These are phyloP conservation scores for Drosophila athabasca DNA, from an alignment of 1,140 invertebrate genomes.

Conservation along the genomic window DNA sequence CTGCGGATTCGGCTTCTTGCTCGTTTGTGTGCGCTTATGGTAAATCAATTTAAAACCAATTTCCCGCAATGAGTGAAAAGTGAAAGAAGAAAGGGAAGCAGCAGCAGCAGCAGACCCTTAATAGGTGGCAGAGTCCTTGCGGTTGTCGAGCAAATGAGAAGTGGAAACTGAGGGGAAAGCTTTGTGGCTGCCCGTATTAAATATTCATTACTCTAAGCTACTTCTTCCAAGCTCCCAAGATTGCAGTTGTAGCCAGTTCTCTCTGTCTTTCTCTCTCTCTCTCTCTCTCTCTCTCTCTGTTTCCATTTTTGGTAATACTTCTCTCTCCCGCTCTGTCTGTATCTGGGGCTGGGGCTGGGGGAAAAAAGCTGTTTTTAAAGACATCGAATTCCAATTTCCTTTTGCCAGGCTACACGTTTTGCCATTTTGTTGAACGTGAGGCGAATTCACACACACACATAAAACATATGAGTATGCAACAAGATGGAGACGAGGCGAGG, in stretches of 20 bases:
- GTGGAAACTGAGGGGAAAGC: conserved; percentile 30
- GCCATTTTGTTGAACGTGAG: conserved; percentile 71
- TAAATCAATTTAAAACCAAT: conserved; percentile 83
- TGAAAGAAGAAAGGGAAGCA: conserved; percentile 16
- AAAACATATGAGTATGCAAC: conserved; percentile 52
- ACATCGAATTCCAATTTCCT: conserved; percentile 76
- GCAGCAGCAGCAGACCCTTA: background rate
- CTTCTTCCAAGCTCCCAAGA: conserved; percentile 41
- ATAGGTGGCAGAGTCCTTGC: conserved; percentile 35
- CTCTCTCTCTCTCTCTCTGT: background rate
- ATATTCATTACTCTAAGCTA: conserved; percentile 79
- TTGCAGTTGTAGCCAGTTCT: conserved; percentile 34
- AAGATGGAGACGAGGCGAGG: conserved; percentile 5
- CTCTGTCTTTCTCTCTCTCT: conserved; percentile 10
- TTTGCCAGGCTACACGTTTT: conserved; percentile 66
- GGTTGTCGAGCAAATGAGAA: conserved; percentile 66
- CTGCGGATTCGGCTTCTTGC: conserved; percentile 13
- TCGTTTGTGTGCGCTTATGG: conserved; percentile 54
- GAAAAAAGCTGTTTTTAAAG: conserved; percentile 76
- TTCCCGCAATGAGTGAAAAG: conserved; percentile 61
- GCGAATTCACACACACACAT: conserved; percentile 60
- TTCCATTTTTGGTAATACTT: conserved; percentile 17
- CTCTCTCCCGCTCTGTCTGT: conserved; percentile 10
- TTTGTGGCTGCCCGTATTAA: conserved; percentile 60
- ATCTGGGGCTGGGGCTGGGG: background rate